Percentiles rank a stretch among this genome's conserved stretches.
Conservation (phyloP, 1,140 invertebrate genomes). For the Bradynema listronoti region DNA sequence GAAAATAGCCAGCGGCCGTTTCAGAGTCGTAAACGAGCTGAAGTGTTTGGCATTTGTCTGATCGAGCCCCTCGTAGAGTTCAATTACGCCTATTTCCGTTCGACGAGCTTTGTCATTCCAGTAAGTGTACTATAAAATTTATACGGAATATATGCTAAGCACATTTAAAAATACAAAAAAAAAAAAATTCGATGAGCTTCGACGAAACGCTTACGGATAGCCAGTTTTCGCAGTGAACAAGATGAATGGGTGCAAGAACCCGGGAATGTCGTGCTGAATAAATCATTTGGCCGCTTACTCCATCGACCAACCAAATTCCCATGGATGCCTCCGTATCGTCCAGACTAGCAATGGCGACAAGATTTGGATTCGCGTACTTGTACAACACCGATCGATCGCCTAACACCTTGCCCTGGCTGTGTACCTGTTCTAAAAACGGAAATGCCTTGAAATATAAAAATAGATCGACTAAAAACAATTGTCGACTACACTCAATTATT, state of each 20-base stretch:
- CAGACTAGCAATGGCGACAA: constrained; percentile 77
- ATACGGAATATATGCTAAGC: no score
- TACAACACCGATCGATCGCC: constrained; percentile 91
- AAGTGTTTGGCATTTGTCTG: constrained; percentile 58
- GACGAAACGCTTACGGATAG: constrained; percentile 65
- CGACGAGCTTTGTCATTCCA: constrained; percentile 86
- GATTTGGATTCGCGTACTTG: constrained; percentile 96
- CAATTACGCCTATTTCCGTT: constrained; percentile 80
- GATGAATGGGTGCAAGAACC: constrained; percentile 72
- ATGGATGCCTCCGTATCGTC: constrained; percentile 67
- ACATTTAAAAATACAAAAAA: no score
- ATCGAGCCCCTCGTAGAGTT: constrained; percentile 73
- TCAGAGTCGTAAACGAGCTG: constrained; percentile 68
- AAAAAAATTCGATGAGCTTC: no score
- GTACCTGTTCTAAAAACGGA: constrained; percentile 75
- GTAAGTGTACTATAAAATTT: constrained; percentile 72
- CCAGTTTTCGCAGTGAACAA: constrained; percentile 96
- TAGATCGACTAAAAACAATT: constrained; percentile 3
- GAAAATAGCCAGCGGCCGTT: constrained; percentile 71
- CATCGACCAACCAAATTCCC: constrained; percentile 76
- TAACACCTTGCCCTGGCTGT: constrained; percentile 88
- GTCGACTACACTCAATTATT: background rate
- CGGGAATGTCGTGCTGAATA: constrained; percentile 61
- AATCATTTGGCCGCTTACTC: constrained; percentile 70
- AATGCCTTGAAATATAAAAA: background rate